Evolutionary conservation across 2,113 vertebrate species (phyloP).

Genomic region (Macheiramphus alcinus): DNA sequence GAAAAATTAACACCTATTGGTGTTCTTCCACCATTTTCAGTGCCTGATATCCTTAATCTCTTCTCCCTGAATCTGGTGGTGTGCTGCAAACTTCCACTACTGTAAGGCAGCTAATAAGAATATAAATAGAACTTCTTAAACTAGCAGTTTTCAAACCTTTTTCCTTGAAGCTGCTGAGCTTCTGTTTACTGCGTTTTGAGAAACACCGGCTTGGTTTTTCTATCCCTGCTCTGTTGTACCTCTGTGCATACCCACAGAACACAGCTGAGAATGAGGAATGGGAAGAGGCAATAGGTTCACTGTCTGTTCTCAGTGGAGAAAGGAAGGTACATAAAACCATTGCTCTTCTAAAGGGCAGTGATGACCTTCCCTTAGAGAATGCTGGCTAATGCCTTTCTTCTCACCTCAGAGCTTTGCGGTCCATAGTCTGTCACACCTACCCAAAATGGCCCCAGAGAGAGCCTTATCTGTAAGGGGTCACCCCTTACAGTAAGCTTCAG

Average conservation of each 20-base stretch:
- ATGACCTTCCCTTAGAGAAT: neutral
- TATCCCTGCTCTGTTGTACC: neutral
- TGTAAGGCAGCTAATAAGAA: neutral
- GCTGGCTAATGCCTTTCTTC: neutral
- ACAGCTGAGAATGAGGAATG: neutral
- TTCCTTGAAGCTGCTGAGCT: neutral
- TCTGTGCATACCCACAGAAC: neutral
- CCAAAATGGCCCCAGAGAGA: neutral
- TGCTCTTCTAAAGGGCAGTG: neutral
- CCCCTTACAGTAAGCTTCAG: neutral
- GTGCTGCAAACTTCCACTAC: neutral
- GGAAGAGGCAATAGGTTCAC: neutral
- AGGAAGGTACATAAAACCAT: neutral
- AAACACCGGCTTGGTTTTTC: neutral
- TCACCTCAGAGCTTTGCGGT: neutral
- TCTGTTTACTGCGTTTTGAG: neutral
- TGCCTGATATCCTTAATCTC: neutral
- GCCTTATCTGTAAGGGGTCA: neutral
- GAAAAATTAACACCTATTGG: neutral
- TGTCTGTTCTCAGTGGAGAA: neutral
- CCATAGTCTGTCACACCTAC: neutral
- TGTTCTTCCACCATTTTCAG: neutral
- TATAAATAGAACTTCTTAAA: neutral
- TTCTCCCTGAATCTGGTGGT: neutral
- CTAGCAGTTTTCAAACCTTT: neutral